phyloP scores from a whole-genome alignment of 1,140 invertebrate species.

The Brachystomella parvula region DNA sequence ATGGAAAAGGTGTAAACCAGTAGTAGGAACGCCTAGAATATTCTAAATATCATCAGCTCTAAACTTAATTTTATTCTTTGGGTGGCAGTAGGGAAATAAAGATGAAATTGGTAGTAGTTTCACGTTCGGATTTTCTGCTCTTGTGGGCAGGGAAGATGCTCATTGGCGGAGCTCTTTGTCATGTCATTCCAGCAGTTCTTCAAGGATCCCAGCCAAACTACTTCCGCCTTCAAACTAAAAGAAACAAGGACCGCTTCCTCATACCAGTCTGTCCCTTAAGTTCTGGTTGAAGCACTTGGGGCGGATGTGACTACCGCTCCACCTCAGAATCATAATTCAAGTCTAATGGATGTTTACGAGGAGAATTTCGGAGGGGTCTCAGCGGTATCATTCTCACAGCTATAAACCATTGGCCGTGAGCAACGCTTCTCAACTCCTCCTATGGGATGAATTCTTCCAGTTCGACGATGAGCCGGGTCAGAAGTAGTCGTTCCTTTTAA shows the following conservation, averaged over 20 bases:
- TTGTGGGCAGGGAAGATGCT: neutral
- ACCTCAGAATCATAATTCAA: neutral
- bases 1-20: no score
- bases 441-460: neutral
- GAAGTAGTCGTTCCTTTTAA: neutral
- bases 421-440: no score
- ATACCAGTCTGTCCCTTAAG: neutral
- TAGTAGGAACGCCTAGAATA: no score
- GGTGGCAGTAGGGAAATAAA: no score
- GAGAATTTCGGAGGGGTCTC: neutral
- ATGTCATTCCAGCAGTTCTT: neutral
- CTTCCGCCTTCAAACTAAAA: neutral
- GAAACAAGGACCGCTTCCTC: neutral
- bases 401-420: neutral
- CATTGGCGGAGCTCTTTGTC: neutral
- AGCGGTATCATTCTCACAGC: neutral
- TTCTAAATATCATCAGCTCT: no score
- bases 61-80: no score
- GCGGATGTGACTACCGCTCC: neutral
- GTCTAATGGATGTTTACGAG: conserved; percentile 8
- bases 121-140: no score
- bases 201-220: neutral
- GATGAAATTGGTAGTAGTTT: no score
- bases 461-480: neutral
- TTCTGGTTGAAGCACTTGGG: neutral